Evolutionary conservation across 2,888 invertebrate genomes (phyloP).

Genomic region (Thera obeliscata): DNA sequence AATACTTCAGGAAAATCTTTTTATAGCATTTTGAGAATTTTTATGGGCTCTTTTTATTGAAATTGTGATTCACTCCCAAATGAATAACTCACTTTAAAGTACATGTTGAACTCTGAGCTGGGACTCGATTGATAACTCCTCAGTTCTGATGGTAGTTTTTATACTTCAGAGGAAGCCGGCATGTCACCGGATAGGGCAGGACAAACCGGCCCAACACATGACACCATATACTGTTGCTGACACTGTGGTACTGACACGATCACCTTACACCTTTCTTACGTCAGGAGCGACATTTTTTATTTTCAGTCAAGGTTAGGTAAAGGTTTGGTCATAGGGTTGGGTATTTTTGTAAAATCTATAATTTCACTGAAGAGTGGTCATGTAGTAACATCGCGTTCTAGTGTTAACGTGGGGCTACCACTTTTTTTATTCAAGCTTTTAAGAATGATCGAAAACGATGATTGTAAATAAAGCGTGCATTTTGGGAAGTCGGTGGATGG

Average conservation of each 20-base stretch:
- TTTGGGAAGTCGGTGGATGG: too few relatives aligned
- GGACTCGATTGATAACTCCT: constrained; percentile 71
- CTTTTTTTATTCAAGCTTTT: too few relatives aligned
- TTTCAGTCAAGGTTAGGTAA: constrained; percentile 73
- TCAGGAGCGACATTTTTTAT: constrained; percentile 65
- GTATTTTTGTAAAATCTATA: not conserved
- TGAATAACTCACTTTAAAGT: constrained; percentile 69
- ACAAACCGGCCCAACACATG: constrained; percentile 76
- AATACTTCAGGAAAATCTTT: too few relatives aligned
- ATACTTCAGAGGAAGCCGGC: constrained; percentile 67
- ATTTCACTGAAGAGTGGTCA: too few relatives aligned
- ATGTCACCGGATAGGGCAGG: constrained; percentile 70
- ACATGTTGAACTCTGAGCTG: constrained; percentile 74
- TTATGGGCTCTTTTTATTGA: not conserved
- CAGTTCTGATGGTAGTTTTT: constrained; percentile 72
- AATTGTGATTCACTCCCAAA: constrained; percentile 1
- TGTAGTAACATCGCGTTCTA: too few relatives aligned
- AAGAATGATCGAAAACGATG: too few relatives aligned
- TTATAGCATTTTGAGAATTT: not conserved
- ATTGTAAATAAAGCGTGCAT: too few relatives aligned
- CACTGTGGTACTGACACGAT: constrained; percentile 54
- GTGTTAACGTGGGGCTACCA: too few relatives aligned
- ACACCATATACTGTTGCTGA: constrained; percentile 53
- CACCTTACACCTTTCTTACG: constrained; percentile 71
- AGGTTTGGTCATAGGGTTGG: constrained; percentile 50